These are phyloP conservation scores for Neria commutata DNA, from an alignment of 2,888 invertebrate genomes.

Conservation along the genomic window DNA sequence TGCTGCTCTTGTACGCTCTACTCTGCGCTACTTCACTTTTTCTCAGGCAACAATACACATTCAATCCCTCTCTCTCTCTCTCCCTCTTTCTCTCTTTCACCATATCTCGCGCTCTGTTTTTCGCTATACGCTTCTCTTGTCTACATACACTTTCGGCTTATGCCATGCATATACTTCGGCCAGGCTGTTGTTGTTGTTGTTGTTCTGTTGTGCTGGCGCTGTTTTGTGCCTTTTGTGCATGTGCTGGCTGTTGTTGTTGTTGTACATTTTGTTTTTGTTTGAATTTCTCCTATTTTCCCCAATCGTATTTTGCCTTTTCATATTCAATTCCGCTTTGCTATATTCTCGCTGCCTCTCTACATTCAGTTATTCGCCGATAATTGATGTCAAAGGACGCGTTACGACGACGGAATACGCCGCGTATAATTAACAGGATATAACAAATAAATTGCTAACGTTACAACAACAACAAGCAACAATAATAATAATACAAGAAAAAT, in stretches of 20 bases:
- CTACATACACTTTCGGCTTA: too few species aligned
- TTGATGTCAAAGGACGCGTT: slow-evolving; percentile 60
- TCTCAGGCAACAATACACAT: too few species aligned
- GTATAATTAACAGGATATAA: not conserved
- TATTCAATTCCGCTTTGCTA: slow-evolving; percentile 59
- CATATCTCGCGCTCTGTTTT: too few species aligned
- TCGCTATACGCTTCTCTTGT: too few species aligned
- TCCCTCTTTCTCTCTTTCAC: too few species aligned
- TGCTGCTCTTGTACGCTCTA: too few species aligned
- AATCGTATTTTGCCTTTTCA: slow-evolving; percentile 58
- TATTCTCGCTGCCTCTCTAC: slow-evolving; percentile 60
- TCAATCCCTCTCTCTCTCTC: too few species aligned
- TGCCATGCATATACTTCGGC: too few species aligned
- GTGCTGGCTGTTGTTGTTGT: not conserved
- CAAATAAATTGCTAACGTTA: not conserved
- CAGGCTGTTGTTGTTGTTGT: not conserved
- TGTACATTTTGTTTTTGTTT: slow-evolving; percentile 13
- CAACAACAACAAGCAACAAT: not conserved
- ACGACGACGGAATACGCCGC: slow-evolving; percentile 2
- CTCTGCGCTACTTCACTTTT: too few species aligned
- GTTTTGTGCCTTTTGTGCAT: not conserved
- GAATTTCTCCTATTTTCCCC: slow-evolving; percentile 59
- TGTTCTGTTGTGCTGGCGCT: too few species aligned
- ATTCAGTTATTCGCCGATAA: slow-evolving; percentile 61
- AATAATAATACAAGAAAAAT: slow-evolving; percentile 2